A percentile compares a stretch with the other conserved stretches of the same genome.
These are phyloP conservation scores for Hippoglossus stenolepis DNA, from an alignment of 2,113 vertebrate species.

Conservation along the genomic window DNA sequence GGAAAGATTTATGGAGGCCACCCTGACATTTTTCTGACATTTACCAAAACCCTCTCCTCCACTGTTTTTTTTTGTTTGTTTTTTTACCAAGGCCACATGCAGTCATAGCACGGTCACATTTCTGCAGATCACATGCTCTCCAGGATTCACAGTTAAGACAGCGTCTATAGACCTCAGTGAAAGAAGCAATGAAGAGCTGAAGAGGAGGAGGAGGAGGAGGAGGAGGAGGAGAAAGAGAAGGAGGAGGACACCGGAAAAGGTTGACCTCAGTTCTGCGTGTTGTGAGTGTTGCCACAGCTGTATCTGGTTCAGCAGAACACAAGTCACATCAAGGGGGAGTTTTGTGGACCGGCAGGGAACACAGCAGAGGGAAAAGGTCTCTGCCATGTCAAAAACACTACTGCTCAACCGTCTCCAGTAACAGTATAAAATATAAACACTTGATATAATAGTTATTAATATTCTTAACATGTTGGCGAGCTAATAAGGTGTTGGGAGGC, in stretches of 20 bases:
- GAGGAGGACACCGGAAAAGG: slow-evolving; percentile 48
- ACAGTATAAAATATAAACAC: no score
- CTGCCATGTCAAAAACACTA: slow-evolving; percentile 26
- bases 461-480: no score
- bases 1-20: slow-evolving; percentile 19
- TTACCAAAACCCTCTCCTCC: slow-evolving; percentile 27
- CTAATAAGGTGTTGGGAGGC: no score
- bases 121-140: slow-evolving; percentile 44
- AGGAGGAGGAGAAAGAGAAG: slow-evolving; percentile 36
- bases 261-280: slow-evolving; percentile 58
- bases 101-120: slow-evolving; percentile 36
- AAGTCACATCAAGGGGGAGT: slow-evolving; percentile 53
- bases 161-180: slow-evolving; percentile 20
- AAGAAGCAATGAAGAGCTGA: slow-evolving; percentile 20
- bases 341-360: slow-evolving; percentile 32
- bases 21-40: slow-evolving; percentile 37
- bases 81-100: slow-evolving; percentile 56
- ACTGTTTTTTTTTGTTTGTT: not conserved
- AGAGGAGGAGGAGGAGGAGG: slow-evolving; percentile 8
- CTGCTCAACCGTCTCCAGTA: not conserved
- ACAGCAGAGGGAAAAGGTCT: slow-evolving; percentile 24
- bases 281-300: slow-evolving; percentile 75
- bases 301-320: slow-evolving; percentile 61
- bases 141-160: slow-evolving; percentile 20
- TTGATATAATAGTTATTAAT: no score